These are phyloP conservation scores for Nesometra sesokonis DNA, from an alignment of 35 echinoderm and acorn worm species.

Conservation along the genomic window DNA sequence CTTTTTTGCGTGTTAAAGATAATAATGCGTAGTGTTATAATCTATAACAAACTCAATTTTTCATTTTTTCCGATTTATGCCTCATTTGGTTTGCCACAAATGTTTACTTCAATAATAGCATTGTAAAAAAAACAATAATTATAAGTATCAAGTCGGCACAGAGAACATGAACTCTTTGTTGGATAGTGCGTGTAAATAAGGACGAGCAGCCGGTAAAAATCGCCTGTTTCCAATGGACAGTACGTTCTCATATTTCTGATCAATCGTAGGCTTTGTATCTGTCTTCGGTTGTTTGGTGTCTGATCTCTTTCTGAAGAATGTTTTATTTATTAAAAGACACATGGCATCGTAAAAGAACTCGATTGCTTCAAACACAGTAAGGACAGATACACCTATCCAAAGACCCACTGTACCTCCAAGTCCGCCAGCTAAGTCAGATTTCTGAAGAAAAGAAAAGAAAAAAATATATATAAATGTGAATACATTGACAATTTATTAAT, in stretches of 20 bases:
- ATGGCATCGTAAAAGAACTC: conserved; percentile 49
- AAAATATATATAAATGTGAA: not conserved
- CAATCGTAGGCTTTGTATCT: not conserved
- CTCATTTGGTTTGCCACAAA: no score
- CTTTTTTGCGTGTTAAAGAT: no score
- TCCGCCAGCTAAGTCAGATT: conserved; percentile 41
- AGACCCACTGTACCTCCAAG: conserved; percentile 70
- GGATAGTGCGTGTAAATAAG: not conserved
- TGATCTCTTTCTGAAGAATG: not conserved
- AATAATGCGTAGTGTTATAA: no score
- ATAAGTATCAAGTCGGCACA: not conserved
- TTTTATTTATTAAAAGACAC: not conserved
- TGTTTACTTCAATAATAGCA: no score
- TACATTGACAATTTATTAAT: no score
- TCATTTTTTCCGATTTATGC: no score
- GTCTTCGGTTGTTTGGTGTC: no score
- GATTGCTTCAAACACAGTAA: conserved; percentile 67
- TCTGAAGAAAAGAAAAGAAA: not conserved
- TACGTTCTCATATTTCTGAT: not conserved
- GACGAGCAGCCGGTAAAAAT: not conserved
- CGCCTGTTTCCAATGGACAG: not conserved
- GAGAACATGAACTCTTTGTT: not conserved
- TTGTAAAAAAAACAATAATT: no score
- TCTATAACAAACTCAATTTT: no score
- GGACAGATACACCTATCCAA: conserved; percentile 78